phyloP scores from a whole-genome alignment of 2,797 vertebrate species.

The Potorous gilbertii region DNA sequence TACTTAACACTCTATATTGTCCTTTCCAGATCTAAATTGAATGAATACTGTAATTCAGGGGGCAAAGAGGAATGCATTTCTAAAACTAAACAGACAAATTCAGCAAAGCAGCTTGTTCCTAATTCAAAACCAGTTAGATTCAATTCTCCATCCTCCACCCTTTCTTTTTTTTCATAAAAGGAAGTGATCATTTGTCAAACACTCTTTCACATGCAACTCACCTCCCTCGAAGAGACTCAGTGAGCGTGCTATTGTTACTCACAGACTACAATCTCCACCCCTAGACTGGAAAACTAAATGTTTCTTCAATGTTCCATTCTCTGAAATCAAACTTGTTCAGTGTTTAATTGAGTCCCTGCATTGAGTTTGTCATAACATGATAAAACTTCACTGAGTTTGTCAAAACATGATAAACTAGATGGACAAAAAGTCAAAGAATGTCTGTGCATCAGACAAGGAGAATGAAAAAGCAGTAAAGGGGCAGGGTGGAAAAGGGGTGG shows the following conservation, averaged over 20 bases:
- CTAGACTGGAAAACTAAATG: not conserved
- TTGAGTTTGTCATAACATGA: constrained; percentile 6
- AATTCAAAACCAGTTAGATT: not conserved
- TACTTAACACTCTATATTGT: not conserved
- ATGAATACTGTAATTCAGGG: not conserved
- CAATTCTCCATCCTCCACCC: not conserved
- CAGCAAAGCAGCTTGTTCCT: not conserved
- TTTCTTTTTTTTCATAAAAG: not conserved
- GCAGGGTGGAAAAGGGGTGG: not conserved
- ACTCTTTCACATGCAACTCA: not conserved
- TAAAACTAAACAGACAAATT: not conserved
- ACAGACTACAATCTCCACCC: not conserved
- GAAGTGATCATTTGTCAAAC: not conserved
- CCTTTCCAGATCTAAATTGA: not conserved
- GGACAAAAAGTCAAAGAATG: not conserved
- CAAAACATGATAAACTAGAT: not conserved
- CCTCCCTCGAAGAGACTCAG: not conserved
- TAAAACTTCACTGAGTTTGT: constrained; percentile 1
- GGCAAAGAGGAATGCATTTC: not conserved
- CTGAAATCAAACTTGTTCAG: not conserved
- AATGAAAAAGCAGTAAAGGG: not conserved
- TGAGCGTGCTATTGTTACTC: not conserved
- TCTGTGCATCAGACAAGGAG: not conserved
- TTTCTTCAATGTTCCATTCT: not conserved
- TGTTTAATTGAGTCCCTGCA: not conserved